Evolutionary conservation across 2,888 invertebrate species (phyloP), one percentile per base, ranked within the genome.

Genomic region (Antheraea assamensis): DNA sequence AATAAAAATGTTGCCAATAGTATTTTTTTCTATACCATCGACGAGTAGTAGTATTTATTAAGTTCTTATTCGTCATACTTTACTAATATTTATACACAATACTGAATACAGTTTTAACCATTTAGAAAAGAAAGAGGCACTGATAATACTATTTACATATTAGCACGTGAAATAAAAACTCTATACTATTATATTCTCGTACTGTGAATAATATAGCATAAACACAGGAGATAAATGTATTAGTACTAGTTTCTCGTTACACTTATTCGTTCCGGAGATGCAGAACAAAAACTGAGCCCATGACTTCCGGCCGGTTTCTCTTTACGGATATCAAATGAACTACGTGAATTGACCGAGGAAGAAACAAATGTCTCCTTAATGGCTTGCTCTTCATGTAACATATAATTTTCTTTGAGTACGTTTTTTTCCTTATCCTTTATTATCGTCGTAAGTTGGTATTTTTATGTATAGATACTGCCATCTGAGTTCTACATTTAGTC

Each of bases 241-340:
- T 30, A 64, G 17, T 30, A 64, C 61, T 64, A 17, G 13, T 64
- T 64, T 30, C 30, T 17, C 30, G 61, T 64, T 64, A 30, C 5
- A 61, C 13, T 61, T 27, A 61, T 61, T 61, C 4, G 27, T 61
- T 61, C 61, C 58, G 61, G 61, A 61, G 61, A 24, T 27, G 27
- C 61, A 64, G 61, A 30, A 27, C 61, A 64, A 64, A 64, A 64
- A 64, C 61, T 35, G 24, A 31, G 8, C 68, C 30, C 17, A 31
- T 31, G 31, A 68, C 68, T 68, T 35, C n/a, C 35, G 21, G 7
- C 21, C 68, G 17, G n/a, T 35, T 35, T 31, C 68, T 35, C 13
- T 35, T 35, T 68, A 35, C 35, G 35, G 68, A 68, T 64, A 64
- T 64, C 61, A 64, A 27, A 64, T 64, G 61, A 61, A 27, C 61